A percentile compares a stretch with the other conserved stretches of the same genome.
Evolutionary conservation across 2,113 vertebrate genomes (phyloP).

Genomic region (Crotalus viridis): DNA sequence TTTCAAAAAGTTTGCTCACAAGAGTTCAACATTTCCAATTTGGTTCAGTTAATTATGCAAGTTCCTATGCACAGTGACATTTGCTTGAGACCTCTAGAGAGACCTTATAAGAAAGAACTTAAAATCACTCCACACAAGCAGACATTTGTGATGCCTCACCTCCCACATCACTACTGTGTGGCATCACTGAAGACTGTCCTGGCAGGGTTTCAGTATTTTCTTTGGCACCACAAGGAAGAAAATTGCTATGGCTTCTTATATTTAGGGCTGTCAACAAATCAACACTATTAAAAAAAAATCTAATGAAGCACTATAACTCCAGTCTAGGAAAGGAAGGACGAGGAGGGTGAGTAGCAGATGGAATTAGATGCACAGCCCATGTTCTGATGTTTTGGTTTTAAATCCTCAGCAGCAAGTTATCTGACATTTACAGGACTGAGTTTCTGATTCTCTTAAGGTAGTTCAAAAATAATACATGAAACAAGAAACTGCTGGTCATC

Average conservation of each 20-base stretch:
- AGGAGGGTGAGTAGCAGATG: not conserved
- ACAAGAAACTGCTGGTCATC: not conserved
- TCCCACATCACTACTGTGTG: not conserved
- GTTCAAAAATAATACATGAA: conserved; percentile 18
- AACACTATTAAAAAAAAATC: not conserved
- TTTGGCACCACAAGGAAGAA: conserved; percentile 7
- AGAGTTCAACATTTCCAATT: conserved; percentile 19
- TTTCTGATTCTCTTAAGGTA: not conserved
- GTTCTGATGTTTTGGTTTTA: not conserved
- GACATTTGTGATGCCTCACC: not conserved
- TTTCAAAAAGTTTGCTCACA: conserved; percentile 25
- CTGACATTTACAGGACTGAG: not conserved
- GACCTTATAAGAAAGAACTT: rapidly evolving
- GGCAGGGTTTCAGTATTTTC: conserved; percentile 14
- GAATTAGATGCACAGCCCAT: not conserved
- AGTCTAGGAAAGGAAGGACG: not conserved
- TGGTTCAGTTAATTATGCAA: conserved; percentile 20
- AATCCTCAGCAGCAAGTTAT: not conserved
- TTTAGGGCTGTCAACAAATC: not conserved
- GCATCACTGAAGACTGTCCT: not conserved
- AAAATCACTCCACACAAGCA: not conserved
- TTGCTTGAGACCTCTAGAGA: not conserved
- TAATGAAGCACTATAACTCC: not conserved
- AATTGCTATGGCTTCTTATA: not conserved
- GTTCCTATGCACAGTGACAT: not conserved